Percentiles rank a stretch among this genome's conserved stretches.
phyloP scores from a whole-genome alignment of 2,888 invertebrate genomes.

The Apamea sordens region DNA sequence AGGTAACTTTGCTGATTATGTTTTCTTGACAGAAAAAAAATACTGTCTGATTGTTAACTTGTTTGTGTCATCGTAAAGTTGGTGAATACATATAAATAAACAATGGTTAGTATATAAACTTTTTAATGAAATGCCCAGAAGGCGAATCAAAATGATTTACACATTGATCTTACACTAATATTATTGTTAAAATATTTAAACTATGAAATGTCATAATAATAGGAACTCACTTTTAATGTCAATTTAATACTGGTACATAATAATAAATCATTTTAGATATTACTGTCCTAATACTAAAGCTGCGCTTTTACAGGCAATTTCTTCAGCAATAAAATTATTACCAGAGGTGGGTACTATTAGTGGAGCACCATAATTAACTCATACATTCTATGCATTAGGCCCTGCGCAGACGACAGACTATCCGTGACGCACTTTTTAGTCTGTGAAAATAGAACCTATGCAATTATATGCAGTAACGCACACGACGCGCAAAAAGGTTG shows the following conservation, averaged over 20 bases:
- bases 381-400: neutral
- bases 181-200: slow-evolving; percentile 10
- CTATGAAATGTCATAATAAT: slow-evolving; percentile 37
- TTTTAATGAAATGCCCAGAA: slow-evolving; percentile 32
- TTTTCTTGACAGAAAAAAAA: neutral
- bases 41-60: neutral
- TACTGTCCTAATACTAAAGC: neutral
- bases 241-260: slow-evolving; percentile 21
- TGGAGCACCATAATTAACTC: neutral
- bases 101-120: slow-evolving; percentile 7
- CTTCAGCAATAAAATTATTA: neutral
- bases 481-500: no score
- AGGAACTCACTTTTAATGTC: slow-evolving; percentile 26
- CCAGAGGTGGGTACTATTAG: neutral
- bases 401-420: no score
- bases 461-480: no score
- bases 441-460: no score
- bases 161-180: slow-evolving; percentile 35
- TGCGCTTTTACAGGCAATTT: slow-evolving; percentile 1
- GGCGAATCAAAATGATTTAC: slow-evolving; percentile 20
- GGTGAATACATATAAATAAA: slow-evolving; percentile 28
- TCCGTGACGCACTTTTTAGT: no score
- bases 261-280: slow-evolving; percentile 11
- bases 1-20: neutral
- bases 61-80: neutral